Percentiles rank a stretch among this genome's conserved stretches.
Evolutionary conservation across 2,888 invertebrate species (phyloP).

Genomic region (Amblyteles armatorius): DNA sequence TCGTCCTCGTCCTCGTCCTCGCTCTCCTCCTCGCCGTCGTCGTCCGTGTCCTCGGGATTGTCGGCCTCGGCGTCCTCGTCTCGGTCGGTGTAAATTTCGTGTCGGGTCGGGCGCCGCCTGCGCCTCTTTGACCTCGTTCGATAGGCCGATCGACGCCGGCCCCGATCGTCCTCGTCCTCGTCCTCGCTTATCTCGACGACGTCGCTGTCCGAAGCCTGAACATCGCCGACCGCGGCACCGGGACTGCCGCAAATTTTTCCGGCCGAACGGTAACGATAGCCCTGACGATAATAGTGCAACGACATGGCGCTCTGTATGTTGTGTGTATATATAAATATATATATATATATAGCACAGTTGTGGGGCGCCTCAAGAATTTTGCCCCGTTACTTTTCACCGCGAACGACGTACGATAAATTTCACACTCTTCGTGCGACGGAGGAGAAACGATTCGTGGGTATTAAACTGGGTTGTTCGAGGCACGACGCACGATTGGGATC

Average conservation of each 20-base stretch:
- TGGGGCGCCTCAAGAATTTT: background rate
- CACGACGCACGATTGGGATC: no score
- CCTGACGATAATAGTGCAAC: conserved; percentile 80
- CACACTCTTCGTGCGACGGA: background rate
- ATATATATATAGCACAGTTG: no score
- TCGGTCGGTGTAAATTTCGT: background rate
- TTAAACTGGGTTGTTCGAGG: no score
- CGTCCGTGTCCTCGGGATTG: conserved; percentile 78
- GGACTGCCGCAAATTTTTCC: conserved; percentile 73
- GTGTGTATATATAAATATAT: no score
- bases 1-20: conserved; percentile 77
- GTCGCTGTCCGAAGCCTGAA: conserved; percentile 82
- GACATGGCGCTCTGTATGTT: conserved; percentile 73
- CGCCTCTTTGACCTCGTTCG: conserved; percentile 48
- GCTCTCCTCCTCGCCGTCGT: conserved; percentile 78
- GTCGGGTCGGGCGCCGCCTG: conserved; percentile 80
- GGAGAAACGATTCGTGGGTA: no score
- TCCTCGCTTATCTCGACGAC: conserved; percentile 84
- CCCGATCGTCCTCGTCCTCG: conserved; percentile 76
- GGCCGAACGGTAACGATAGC: conserved; percentile 82
- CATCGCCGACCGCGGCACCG: conserved; percentile 70
- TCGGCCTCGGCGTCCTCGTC: conserved; percentile 65
- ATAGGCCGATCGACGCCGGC: conserved; percentile 59
- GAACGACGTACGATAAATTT: conserved; percentile 18
- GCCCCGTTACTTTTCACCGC: background rate